Evolutionary conservation across 2,113 vertebrate genomes (phyloP).

Genomic region (cattle (Bos taurus)): DNA sequence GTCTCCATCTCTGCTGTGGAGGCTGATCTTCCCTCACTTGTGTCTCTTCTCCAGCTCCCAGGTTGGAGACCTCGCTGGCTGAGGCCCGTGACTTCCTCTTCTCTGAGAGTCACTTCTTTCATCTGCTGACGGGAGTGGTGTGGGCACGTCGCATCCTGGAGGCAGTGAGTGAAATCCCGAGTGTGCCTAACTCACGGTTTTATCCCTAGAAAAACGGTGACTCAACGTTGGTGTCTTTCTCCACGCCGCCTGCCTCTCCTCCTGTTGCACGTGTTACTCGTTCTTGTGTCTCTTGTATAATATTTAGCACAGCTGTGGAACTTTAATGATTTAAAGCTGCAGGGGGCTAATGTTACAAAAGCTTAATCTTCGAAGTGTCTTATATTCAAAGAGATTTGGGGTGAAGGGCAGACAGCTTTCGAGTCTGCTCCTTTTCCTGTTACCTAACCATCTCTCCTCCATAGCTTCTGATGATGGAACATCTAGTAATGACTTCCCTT

Average conservation of each 20-base stretch:
- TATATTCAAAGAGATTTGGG: background rate
- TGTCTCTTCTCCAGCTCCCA: background rate
- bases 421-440: background rate
- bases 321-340: background rate
- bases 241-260: fast-evolving
- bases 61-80: background rate
- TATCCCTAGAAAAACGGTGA: fast-evolving
- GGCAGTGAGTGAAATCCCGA: too few species aligned
- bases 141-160: fast-evolving
- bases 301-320: background rate
- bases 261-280: fast-evolving
- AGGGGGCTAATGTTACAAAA: background rate
- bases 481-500: background rate
- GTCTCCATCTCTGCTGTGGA: fast-evolving
- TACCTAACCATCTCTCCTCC: background rate
- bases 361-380: background rate
- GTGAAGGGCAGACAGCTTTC: background rate
- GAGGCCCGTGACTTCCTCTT: background rate
- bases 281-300: background rate
- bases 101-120: background rate
- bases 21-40: fast-evolving
- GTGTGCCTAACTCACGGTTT: background rate
- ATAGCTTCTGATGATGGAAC: fast-evolving
- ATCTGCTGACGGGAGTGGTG: fast-evolving
- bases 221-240: too few species aligned